Evolutionary conservation across 2,113 vertebrate species (phyloP), one percentile per base, ranked within the genome.

Genomic region (Hippocampus guttulatus): DNA sequence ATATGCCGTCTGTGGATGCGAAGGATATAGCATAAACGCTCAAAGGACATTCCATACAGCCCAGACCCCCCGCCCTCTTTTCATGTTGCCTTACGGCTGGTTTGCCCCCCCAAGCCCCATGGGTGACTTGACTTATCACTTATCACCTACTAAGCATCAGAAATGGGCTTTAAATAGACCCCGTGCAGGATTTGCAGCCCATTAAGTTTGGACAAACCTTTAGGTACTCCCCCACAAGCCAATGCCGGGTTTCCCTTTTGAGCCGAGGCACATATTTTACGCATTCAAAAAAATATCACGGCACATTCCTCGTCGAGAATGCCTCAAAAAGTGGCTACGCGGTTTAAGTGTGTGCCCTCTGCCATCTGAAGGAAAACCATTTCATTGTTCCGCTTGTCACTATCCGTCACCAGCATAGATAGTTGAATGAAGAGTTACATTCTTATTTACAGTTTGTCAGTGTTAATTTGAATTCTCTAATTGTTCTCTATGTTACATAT

Each of bases 61-160:
- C 47, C 47, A 20, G 16, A 20, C 18, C 47, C 47, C 47, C 47
- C 18, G 47, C 47, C 47, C 16, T 6, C 47, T 6, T 81, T 86
- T 84, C 75, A 81, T 15, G n/a, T 15, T 12, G 78, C 78, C 41
- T 69, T 64, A 72, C 27, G 54, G 3, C 65, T 40, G 54, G 25
- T 7, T 23, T 68, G 10, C 58, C 23, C 63, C 64, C 54, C 64
- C 41, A 8, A 8, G 33, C 41, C 43, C 47, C 47, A 51, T 27
- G 70, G 3, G 73, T 77, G 11, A 62, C 21, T 7, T 49, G 18
- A 67, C 57, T 25, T 30, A 27, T 58, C 57, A 58, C 57, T 58
- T n/a, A 58, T 25, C 27, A 16, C 5, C 12, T 2, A 30, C 25
- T 30, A 60, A 30, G 27, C 57, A 30, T 60, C 27, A 15, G 12